phyloP scores from a whole-genome alignment of 1,140 invertebrate genomes.

The Rhagoletis zephyria region DNA sequence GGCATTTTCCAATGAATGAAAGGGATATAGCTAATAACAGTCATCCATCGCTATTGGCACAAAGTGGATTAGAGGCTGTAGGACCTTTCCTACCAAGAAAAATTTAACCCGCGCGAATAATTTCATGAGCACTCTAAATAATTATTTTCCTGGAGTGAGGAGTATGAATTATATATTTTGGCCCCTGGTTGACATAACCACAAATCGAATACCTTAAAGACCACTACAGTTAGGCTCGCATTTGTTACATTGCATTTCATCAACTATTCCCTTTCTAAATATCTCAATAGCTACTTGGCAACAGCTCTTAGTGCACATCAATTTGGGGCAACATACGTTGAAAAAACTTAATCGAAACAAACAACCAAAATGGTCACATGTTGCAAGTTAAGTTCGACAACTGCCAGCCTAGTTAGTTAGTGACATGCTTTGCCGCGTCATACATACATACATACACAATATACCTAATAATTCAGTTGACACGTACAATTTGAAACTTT shows the following conservation, averaged over 20 bases:
- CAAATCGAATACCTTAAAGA: no score
- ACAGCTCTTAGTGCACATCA: slow-evolving; percentile 18
- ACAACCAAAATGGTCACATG: slow-evolving; percentile 48
- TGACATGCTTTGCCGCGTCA: neutral
- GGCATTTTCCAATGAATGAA: no score
- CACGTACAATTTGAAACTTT: slow-evolving; percentile 52
- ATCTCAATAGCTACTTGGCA: slow-evolving; percentile 16
- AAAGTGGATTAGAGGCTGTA: no score
- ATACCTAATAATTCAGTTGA: slow-evolving; percentile 53
- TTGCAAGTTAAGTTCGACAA: slow-evolving; percentile 52
- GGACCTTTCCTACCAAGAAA: no score
- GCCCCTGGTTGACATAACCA: no score
- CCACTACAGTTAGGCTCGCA: neutral
- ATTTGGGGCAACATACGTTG: slow-evolving; percentile 37
- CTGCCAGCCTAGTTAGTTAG: slow-evolving; percentile 44
- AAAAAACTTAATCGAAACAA: slow-evolving; percentile 35
- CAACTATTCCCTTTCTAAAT: slow-evolving; percentile 49
- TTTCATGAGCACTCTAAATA: no score
- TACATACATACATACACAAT: slow-evolving; percentile 6
- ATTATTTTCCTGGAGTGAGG: no score
- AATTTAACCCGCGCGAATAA: no score
- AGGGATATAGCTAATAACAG: no score
- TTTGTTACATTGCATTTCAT: neutral
- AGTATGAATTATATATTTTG: no score
- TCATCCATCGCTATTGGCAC: no score